A percentile compares a stretch with the other conserved stretches of the same genome.
These are phyloP conservation scores for Neoitamus cyanurus DNA, from an alignment of 2,888 invertebrate species.

Conservation along the genomic window DNA sequence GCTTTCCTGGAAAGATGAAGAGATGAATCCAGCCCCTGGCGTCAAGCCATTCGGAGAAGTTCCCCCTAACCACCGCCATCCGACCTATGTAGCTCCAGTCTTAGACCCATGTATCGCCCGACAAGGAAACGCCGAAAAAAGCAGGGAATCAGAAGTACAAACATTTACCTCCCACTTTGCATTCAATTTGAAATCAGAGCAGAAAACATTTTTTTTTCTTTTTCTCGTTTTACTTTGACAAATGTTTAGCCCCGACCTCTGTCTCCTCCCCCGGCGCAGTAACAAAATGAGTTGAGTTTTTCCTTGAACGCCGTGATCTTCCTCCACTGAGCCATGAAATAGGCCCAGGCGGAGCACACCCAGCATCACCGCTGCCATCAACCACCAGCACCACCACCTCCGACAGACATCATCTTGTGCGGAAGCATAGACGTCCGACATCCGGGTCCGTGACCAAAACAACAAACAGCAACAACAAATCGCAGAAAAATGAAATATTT, in stretches of 20 bases:
- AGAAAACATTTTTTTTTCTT: neutral
- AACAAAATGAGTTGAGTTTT: neutral
- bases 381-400: neutral
- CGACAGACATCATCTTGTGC: neutral
- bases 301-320: neutral
- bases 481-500: neutral
- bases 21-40: neutral
- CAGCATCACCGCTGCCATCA: neutral
- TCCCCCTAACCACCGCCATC: neutral
- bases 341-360: neutral
- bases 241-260: neutral
- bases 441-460: constrained; percentile 1
- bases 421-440: neutral
- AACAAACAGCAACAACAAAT: neutral
- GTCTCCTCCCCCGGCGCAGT: neutral
- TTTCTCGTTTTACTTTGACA: neutral
- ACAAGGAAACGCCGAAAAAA: neutral
- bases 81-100: neutral
- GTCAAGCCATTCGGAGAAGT: neutral
- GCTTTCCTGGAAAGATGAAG: neutral
- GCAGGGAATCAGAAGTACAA: neutral
- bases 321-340: neutral
- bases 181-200: neutral
- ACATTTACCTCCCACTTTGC: neutral
- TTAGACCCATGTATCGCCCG: neutral